phyloP scores from a whole-genome alignment of 2,113 vertebrate species.

The Argyrosomus japonicus region DNA sequence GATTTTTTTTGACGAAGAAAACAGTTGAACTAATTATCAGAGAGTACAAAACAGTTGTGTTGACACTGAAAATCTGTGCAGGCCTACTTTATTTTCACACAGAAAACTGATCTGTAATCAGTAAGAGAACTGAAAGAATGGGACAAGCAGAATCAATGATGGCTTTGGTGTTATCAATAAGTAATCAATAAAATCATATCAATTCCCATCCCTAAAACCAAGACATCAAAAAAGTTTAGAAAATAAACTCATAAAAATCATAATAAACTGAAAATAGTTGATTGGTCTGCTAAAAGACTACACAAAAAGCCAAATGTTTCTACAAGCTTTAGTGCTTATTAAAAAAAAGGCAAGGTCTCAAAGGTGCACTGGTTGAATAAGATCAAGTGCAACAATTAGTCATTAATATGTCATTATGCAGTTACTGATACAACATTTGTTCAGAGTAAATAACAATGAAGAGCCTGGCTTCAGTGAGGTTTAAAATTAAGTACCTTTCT shows the following conservation, averaged over 20 bases:
- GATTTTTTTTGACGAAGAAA: too few species aligned
- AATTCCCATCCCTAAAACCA: not conserved
- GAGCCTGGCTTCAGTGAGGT: not conserved
- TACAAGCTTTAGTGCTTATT: not conserved
- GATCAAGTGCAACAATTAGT: not conserved
- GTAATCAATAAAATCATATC: too few species aligned
- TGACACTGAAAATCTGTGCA: too few species aligned
- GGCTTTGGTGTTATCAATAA: too few species aligned
- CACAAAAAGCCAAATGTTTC: not conserved
- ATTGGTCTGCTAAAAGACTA: not conserved
- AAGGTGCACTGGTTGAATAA: not conserved
- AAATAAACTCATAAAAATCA: too few species aligned
- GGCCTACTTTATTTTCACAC: too few species aligned
- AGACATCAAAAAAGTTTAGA: not conserved
- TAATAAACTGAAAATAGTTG: not conserved
- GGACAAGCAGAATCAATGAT: too few species aligned
- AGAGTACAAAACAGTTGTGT: too few species aligned
- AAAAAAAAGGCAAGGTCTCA: not conserved
- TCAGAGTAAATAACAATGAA: not conserved
- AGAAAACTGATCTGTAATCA: too few species aligned
- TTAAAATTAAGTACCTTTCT: slow-evolving; percentile 5
- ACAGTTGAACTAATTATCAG: too few species aligned
- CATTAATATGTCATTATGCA: not conserved
- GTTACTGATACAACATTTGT: not conserved
- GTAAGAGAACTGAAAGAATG: too few species aligned